These are phyloP conservation scores for Argya squamiceps DNA, from an alignment of 2,797 vertebrate species.

Conservation along the genomic window DNA sequence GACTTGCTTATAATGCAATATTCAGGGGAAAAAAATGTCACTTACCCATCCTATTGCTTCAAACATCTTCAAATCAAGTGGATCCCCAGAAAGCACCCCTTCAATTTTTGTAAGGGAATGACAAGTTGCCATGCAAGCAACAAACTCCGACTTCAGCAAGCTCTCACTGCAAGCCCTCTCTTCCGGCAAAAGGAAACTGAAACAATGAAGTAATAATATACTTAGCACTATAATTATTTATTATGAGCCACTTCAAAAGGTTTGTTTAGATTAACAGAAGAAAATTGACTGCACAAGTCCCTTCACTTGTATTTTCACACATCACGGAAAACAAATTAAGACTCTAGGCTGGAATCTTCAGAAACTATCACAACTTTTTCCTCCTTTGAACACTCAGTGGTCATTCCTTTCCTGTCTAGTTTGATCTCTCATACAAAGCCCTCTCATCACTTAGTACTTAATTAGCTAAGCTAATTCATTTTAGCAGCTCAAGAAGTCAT, in stretches of 20 bases:
- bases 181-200: conserved; percentile 90
- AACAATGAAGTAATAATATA: conserved; percentile 53
- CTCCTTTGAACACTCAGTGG: neutral
- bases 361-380: neutral
- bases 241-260: conserved; percentile 58
- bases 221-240: conserved; percentile 50
- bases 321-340: neutral
- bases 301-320: conserved; percentile 9
- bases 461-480: neutral
- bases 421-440: neutral
- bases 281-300: conserved; percentile 35
- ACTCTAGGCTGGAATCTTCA: neutral
- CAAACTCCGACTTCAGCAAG: conserved; percentile 92
- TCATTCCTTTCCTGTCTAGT: neutral
- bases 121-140: conserved; percentile 97
- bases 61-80: conserved; percentile 98
- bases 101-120: conserved; percentile 98
- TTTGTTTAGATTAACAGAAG: conserved; percentile 57
- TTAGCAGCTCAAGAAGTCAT: neutral
- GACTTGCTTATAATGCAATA: neutral
- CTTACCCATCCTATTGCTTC: conserved; percentile 98
- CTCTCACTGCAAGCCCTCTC: conserved; percentile 86
- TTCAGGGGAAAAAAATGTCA: neutral
- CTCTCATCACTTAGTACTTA: neutral
- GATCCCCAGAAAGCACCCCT: conserved; percentile 94